These are phyloP conservation scores for Bombus ignitus DNA, from an alignment of 1,140 invertebrate genomes.

Conservation along the genomic window DNA sequence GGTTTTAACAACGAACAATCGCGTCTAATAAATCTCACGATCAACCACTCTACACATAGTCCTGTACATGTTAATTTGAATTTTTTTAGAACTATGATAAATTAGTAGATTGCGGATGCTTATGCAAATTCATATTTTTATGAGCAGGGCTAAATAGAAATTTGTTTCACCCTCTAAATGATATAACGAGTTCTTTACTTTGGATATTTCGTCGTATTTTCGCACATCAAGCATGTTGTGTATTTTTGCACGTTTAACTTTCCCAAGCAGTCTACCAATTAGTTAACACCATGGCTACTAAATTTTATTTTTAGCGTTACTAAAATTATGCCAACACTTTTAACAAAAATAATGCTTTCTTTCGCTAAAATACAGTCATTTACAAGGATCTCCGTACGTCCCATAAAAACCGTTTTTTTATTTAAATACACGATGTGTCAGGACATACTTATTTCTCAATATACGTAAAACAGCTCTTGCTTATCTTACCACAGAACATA, in stretches of 20 bases:
- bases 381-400: not conserved
- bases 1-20: no score
- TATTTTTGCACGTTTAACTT: not conserved
- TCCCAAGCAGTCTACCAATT: not conserved
- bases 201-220: not conserved
- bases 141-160: not conserved
- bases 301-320: not conserved
- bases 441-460: no score
- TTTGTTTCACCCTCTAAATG: not conserved
- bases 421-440: not conserved
- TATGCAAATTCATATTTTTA: not conserved
- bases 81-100: not conserved
- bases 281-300: not conserved
- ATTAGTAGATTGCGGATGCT: not conserved
- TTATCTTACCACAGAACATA: no score
- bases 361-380: not conserved
- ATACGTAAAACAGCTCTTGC: no score
- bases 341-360: not conserved
- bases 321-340: not conserved
- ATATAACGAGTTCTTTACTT: not conserved
- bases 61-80: not conserved
- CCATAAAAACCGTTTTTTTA: not conserved
- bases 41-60: no score
- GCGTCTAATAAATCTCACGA: no score
- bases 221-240: not conserved